Evolutionary conservation across 2,888 invertebrate genomes (phyloP).

Genomic region (Allacma fusca): DNA sequence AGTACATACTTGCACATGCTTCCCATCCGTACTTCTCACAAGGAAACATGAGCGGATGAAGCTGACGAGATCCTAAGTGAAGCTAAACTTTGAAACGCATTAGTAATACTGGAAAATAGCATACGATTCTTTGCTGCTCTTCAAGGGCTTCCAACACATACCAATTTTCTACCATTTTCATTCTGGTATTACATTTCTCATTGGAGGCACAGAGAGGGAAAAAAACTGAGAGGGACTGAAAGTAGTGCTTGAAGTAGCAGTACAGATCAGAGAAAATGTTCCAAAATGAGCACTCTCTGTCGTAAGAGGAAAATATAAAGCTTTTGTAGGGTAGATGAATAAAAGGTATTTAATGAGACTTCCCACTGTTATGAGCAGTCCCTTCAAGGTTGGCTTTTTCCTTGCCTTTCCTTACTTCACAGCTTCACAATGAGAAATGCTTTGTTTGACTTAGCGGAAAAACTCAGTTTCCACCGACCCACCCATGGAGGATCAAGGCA

Average conservation of each 20-base stretch:
- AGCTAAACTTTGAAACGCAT: too few species aligned
- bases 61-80: too few species aligned
- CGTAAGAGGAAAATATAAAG: conserved; percentile 17
- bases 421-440: conserved; percentile 11
- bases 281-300: background rate
- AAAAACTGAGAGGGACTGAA: background rate
- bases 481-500: conserved; percentile 28
- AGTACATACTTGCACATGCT: too few species aligned
- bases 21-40: too few species aligned
- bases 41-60: too few species aligned
- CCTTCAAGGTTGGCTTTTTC: conserved; percentile 39
- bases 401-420: background rate
- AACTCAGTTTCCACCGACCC: conserved; percentile 28
- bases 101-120: too few species aligned
- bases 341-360: conserved; percentile 47
- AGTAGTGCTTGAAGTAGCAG: conserved; percentile 2
- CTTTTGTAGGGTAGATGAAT: conserved; percentile 35
- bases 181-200: too few species aligned
- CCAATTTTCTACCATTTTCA: too few species aligned
- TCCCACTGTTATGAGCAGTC: conserved; percentile 23
- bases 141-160: too few species aligned
- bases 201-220: too few species aligned
- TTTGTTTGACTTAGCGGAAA: conserved; percentile 32
- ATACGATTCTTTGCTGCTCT: too few species aligned
- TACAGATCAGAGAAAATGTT: conserved; percentile 12